Evolutionary conservation across 1,140 invertebrate species (phyloP), one percentile per base, ranked within the genome.

Genomic region (Aradophagus sp.): DNA sequence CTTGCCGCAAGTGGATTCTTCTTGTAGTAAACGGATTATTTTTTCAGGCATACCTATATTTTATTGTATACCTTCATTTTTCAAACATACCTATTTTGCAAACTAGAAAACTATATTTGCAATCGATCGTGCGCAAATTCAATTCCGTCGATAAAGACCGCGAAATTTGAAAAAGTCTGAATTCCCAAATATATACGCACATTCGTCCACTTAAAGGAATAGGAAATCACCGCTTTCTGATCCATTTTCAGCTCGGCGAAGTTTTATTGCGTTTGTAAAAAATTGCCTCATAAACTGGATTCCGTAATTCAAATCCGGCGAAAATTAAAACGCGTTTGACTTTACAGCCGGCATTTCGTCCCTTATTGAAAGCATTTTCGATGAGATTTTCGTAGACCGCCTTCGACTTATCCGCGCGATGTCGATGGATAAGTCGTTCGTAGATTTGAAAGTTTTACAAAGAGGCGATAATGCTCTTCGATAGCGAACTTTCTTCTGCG

Each of bases 401-500:
- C 23, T 16, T 31, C 36, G 48, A 41, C 50, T 61, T 66, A 55
- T 52, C 27, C 10, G 17, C 17, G 17, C 45, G 53, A 48, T 45
- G 36, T 55, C 35, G 59, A 56, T 42, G 61, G 56, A 66, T 69
- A 73, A 68, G 65, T 48, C 48, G 48, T 59, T 61, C 27, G 42
- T 59, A 67, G 67, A 75, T 75, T 65, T 13, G 38, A 71, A 75
- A 75, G 73, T 75, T 75, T 72, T 62, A 71, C 52, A 59, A 61
- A 63, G 52, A 41, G 34, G 63, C 63, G 73, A 71, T 75, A 75
- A 71, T 71, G 59, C 61, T 42, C 35, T 56, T 48, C 53, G 42
- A 58, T 52, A 20, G 67, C 55, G 48, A 74, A 74, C 72, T 74
- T 74, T 70, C 61, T 69, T 69, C 58, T 23, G 65, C 59, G 56